These are phyloP conservation scores for Drosophila yakuba DNA, from an alignment of 1,140 invertebrate species.

Conservation along the genomic window DNA sequence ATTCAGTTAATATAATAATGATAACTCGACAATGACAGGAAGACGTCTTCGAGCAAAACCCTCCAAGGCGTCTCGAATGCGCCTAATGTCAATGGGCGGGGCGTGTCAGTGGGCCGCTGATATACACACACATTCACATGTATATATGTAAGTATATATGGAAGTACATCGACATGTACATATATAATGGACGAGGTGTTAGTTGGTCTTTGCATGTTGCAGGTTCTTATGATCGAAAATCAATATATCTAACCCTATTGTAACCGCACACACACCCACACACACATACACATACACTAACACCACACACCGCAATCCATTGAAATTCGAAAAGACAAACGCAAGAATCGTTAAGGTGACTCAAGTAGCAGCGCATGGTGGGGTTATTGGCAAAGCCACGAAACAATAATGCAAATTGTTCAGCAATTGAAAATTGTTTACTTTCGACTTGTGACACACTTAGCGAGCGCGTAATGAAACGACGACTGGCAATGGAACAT, in stretches of 20 bases:
- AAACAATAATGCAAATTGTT: slow-evolving; percentile 29
- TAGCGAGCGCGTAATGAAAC: slow-evolving; percentile 28
- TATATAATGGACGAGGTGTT: slow-evolving; percentile 20
- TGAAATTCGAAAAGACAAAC: slow-evolving; percentile 41
- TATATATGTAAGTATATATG: neutral
- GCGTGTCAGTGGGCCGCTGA: slow-evolving; percentile 37
- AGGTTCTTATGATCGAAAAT: slow-evolving; percentile 81
- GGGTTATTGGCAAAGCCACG: neutral
- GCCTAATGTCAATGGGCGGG: slow-evolving; percentile 46
- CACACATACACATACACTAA: slow-evolving; percentile 9
- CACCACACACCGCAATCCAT: slow-evolving; percentile 3
- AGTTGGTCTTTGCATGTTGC: slow-evolving; percentile 62
- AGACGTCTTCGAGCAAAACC: slow-evolving; percentile 21
- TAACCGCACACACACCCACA: slow-evolving; percentile 23
- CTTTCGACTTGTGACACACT: slow-evolving; percentile 44
- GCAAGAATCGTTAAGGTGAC: slow-evolving; percentile 44
- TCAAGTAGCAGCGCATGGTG: slow-evolving; percentile 11
- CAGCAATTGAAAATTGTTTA: slow-evolving; percentile 38
- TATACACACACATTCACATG: slow-evolving; percentile 5
- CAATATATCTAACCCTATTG: slow-evolving; percentile 70
- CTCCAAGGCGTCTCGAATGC: slow-evolving; percentile 10
- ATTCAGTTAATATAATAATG: slow-evolving; percentile 75
- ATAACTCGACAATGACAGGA: slow-evolving; percentile 71
- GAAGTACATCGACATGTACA: slow-evolving; percentile 2
- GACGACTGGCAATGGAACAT: slow-evolving; percentile 22